phyloP scores from a whole-genome alignment of 2,113 vertebrate species.

The Octodon degus region DNA sequence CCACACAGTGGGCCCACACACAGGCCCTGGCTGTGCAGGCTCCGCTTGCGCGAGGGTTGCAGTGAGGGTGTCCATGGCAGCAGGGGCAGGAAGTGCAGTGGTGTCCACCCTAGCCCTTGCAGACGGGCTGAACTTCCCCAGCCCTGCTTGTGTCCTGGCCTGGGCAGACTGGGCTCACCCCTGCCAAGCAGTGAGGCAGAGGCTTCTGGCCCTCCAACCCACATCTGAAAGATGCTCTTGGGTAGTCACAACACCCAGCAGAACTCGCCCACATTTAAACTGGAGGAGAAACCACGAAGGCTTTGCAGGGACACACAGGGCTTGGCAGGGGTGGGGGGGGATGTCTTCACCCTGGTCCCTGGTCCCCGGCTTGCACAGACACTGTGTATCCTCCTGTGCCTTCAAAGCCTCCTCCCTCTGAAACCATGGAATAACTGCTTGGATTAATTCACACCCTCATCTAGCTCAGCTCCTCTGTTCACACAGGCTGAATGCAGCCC shows the following conservation, averaged over 20 bases:
- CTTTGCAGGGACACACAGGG: no score
- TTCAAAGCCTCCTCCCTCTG: neutral
- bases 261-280: neutral
- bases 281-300: neutral
- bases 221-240: neutral
- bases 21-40: neutral
- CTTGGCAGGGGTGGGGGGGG: no score
- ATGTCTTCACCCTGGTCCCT: neutral
- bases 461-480: neutral
- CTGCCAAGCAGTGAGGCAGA: accelerated
- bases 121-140: neutral
- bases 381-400: neutral
- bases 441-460: neutral
- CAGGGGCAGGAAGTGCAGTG: neutral
- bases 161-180: neutral
- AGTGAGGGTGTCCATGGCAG: neutral
- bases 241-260: neutral
- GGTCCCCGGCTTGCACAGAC: neutral
- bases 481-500: neutral
- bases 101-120: neutral
- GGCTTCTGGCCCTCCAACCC: neutral
- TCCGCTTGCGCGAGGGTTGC: accelerated
- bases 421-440: neutral
- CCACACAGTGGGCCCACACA: neutral
- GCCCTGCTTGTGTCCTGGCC: neutral